Evolutionary conservation across 1,140 invertebrate species (phyloP), one percentile per base, ranked within the genome.

Genomic region (Cotesia vestalis): DNA sequence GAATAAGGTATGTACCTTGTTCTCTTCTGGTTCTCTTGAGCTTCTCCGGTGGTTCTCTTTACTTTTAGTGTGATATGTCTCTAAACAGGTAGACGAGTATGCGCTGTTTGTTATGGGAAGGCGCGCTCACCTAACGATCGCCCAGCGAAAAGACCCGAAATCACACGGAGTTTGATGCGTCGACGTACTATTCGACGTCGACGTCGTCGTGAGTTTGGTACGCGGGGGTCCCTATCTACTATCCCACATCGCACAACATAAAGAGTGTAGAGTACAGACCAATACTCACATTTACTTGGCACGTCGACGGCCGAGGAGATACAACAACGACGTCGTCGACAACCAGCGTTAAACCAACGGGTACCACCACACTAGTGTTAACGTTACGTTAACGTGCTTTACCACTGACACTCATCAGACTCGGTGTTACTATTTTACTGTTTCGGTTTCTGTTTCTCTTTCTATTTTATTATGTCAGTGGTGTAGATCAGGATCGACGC

Each of bases 131-230:
- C 77, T 84, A 84, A 84, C 83, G 83, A 84, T 84, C 83, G 81
- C 73, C 68, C 72, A 68, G 76, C 83, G 83, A 81, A 83, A 81
- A 82, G 78, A 73, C 76, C 83, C 83, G 81, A 83, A 77, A 73
- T 59, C 20, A 35, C 60, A 57, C 66, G 66, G 35, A 55, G 35
- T 67, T 14, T 36, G 46, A 51, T 38, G 40, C 62, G 62, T 40
- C 36, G 46, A 53, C 69, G 69, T 62, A 46, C 38, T 61, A 61
- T 36, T 64, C 61, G 34, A 61, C 68, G 69, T 64, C 69, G 67
- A 27, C 67, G 69, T 64, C 20, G 36, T 63, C 66, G 52, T n/a
- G 14, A 59, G 20, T 46, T 17, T 9, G n/a, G 12, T 8, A 59
- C 35, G 38, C 17, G 69, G 27, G 59, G 57, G 67, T 59, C 40